These are phyloP conservation scores for Sarcophaga caerulescens DNA, from an alignment of 2,888 invertebrate species.

Conservation along the genomic window DNA sequence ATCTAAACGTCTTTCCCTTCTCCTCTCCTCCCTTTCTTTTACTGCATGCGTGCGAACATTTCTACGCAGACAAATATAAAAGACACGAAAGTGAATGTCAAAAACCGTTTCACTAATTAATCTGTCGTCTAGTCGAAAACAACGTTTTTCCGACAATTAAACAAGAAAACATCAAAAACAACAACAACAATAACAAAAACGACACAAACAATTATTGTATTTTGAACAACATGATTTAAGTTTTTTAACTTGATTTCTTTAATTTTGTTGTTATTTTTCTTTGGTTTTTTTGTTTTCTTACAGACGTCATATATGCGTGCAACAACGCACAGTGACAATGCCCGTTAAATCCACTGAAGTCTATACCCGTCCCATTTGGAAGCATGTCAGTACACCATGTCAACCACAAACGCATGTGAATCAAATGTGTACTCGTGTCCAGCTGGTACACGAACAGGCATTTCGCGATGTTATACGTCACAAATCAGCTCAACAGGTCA, in stretches of 20 bases:
- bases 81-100: background rate
- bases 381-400: constrained; percentile 82
- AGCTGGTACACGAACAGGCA: constrained; percentile 83
- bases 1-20: too few relatives aligned
- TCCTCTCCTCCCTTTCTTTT: too few relatives aligned
- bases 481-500: constrained; percentile 81
- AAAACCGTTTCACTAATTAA: constrained; percentile 28
- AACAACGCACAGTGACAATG: constrained; percentile 81
- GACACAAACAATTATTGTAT: too few relatives aligned
- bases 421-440: constrained; percentile 83
- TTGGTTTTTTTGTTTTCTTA: constrained; percentile 56
- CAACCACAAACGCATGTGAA: constrained; percentile 80
- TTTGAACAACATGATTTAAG: too few relatives aligned
- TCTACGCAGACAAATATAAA: too few relatives aligned
- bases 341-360: constrained; percentile 82
- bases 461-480: constrained; percentile 82
- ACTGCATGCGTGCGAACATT: too few relatives aligned
- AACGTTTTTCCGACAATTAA: constrained; percentile 25
- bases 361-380: constrained; percentile 83
- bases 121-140: constrained; percentile 19
- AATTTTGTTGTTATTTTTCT: background rate
- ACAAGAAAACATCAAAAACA: constrained; percentile 9
- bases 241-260: too few relatives aligned
- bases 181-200: too few relatives aligned
- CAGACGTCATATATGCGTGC: constrained; percentile 83